Evolutionary conservation across 2,888 invertebrate species (phyloP), one percentile per base, ranked within the genome.

Genomic region (Pogonocherus hispidulus): DNA sequence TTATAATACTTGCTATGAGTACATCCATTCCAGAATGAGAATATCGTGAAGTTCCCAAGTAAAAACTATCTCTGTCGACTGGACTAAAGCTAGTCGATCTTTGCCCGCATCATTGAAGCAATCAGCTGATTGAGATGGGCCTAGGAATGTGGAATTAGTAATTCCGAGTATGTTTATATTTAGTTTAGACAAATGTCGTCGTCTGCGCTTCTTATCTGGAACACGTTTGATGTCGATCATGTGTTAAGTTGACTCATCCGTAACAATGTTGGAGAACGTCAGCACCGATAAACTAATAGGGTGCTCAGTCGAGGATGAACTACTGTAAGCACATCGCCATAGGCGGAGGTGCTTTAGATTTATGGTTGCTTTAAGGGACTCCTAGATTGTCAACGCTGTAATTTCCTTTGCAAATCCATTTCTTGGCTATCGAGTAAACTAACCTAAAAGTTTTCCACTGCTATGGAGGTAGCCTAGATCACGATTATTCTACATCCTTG

Each of bases 221-320:
- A 51, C 65, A 65, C 65, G 65, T 65, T 65, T 65, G 56, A 65
- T 57, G 65, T 65, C 65, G 56, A 65, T 65, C 65, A 57, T 65
- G 65, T 65, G 65, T 65, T 51, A 51, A 44, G 65, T 65, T 65
- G 56, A 65, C 19, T 57, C 65, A 65, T 57, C 65, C 49, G 65
- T 37, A 51, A 57, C 56, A 27, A 49, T 56, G 56, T 55, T 49
- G 37, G 63, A 49, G 55, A 23, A 56, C 51, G 56, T 41, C 14
- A 37, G 22, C 46, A 35, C 52, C 47, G 35, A 51, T 41, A 63
- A 27, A 59, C 41, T 16, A 16, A 63, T 52, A 46, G 52, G 52
- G 52, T 52, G 52, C 32, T 32, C 32, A 52, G 52, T 52, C 32
- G 32, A 52, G 52, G 52, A 52, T 27, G 52, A 52, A 32, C 32